Evolutionary conservation across 2,113 vertebrate species (phyloP).

Genomic region (Dipodomys ordii): DNA sequence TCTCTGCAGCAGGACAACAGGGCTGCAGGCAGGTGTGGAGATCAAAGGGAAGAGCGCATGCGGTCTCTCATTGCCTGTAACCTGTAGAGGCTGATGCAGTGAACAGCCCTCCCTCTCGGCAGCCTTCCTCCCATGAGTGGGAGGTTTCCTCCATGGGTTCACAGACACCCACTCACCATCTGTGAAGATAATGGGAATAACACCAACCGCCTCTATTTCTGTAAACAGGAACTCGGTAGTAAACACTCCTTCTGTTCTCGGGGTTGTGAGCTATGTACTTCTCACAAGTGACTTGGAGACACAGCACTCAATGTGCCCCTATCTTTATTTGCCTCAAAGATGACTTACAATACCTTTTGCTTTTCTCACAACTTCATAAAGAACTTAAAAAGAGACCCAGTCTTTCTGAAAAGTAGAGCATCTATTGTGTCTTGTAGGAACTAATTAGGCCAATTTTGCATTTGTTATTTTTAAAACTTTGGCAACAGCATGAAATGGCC

Average conservation of each 20-base stretch:
- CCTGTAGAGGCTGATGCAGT: background rate
- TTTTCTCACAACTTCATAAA: background rate
- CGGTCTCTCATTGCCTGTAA: background rate
- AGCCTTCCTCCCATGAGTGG: background rate
- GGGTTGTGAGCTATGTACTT: background rate
- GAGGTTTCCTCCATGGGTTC: background rate
- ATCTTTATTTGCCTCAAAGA: too few species aligned
- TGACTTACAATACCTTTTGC: background rate
- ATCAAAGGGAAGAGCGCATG: too few species aligned
- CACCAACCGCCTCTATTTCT: constrained; percentile 2
- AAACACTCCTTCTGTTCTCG: background rate
- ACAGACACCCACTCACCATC: constrained; percentile 28
- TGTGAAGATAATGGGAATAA: background rate
- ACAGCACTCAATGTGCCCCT: too few species aligned
- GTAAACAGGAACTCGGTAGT: constrained; percentile 33
- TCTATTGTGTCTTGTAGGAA: background rate
- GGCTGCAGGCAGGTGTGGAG: too few species aligned
- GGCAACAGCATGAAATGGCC: background rate
- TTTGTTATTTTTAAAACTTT: background rate
- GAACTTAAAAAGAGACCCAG: background rate
- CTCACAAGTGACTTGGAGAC: background rate
- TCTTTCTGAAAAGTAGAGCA: background rate
- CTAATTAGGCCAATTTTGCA: background rate
- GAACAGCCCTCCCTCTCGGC: background rate
- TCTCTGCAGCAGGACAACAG: too few species aligned